Evolutionary conservation across 2,888 invertebrate species (phyloP), one percentile per base, ranked within the genome.

Genomic region (Drosophila infuscata): DNA sequence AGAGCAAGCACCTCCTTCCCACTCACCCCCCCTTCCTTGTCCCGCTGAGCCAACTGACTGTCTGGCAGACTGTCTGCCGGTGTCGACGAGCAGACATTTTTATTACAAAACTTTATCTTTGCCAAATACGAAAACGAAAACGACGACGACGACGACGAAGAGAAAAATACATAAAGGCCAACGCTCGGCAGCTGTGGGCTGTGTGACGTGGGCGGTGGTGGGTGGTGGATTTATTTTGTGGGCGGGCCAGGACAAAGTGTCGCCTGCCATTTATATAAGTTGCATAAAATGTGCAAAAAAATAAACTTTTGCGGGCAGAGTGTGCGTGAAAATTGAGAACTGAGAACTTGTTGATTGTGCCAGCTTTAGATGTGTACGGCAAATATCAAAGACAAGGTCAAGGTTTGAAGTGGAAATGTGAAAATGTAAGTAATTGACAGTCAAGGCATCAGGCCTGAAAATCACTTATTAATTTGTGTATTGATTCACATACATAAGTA

Each of bases 81-180:
- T 79, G 78, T 76, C 86, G 84, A 76, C 83, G 69, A 79, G 76
- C 89, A 88, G 88, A 88, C 89, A 90, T 88, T 88, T 88, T 90
- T 90, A 90, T 89, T 88, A 88, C 88, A 88, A 90, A 88, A 88
- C 88, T 88, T 88, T 88, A 88, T 88, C 88, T 88, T 90, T 88
- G 87, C 89, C 90, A 87, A 87, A 90, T 89, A 87, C 82, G 75
- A 80, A 75, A 83, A 73, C 67, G 64, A 69, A 75, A 69, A 66
- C 76, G 69, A 74, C 72, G 75, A 62, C 74, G 54, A n/a, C 38
- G 70, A 78, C 58, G 77, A 78, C 72, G 68, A 70, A 68, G 71
- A 82, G 85, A 72, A 74, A 81, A 69, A 81, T 79, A 81, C 73
- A 75, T 75, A 83, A 81, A 81, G 74, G 73, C 70, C 63, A 89